These are phyloP conservation scores for Luffia ferchaultella DNA, from an alignment of 2,888 invertebrate species.

Conservation along the genomic window DNA sequence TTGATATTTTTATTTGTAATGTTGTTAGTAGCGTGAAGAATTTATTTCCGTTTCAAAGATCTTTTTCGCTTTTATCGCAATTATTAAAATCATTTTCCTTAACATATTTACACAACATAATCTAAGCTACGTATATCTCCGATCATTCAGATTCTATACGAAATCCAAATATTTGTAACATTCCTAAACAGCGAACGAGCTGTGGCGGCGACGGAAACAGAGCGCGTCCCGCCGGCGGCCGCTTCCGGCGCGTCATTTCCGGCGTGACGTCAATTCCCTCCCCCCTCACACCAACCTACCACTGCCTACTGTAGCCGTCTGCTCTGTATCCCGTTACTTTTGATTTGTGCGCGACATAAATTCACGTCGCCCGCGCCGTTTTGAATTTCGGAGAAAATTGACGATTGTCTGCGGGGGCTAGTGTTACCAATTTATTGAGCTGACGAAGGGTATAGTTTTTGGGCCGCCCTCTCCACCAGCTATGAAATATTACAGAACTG, in stretches of 20 bases:
- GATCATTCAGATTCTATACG: neutral
- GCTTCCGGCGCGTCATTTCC: constrained; percentile 42
- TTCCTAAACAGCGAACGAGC: constrained; percentile 4
- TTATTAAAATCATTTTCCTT: too few species aligned
- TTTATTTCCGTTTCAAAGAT: too few species aligned
- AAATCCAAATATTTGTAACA: constrained; percentile 6
- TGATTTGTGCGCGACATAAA: constrained; percentile 27
- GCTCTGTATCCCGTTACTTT: constrained; percentile 19
- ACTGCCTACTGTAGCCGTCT: neutral
- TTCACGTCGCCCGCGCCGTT: constrained; percentile 14
- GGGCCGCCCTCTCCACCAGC: too few species aligned
- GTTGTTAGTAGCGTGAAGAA: too few species aligned
- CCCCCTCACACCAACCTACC: neutral
- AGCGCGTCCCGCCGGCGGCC: constrained; percentile 21
- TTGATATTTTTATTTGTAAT: too few species aligned
- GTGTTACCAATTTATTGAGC: too few species aligned
- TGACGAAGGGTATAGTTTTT: too few species aligned
- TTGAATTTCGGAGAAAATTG: neutral
- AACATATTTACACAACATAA: too few species aligned
- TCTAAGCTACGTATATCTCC: neutral
- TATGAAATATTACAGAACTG: neutral
- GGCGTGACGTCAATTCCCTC: constrained; percentile 28
- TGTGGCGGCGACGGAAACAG: constrained; percentile 27
- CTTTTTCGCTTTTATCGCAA: too few species aligned
- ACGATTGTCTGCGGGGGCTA: neutral